A percentile compares a stretch with the other conserved stretches of the same genome.
Conservation (phyloP, 2,113 vertebrate genomes). For the Hystrix cristata region DNA sequence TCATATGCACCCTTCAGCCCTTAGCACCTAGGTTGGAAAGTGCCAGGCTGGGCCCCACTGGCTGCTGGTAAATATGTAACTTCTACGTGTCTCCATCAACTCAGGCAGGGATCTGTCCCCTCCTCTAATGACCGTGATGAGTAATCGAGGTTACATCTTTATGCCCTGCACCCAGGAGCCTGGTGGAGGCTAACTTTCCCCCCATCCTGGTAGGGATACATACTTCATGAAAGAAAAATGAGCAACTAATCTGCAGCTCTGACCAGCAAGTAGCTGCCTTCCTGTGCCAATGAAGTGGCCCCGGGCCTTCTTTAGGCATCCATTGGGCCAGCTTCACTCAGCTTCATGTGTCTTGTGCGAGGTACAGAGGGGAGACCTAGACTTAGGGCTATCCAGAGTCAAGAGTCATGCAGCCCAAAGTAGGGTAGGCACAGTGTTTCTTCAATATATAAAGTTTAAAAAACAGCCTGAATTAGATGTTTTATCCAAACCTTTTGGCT, state of each 20-base stretch:
- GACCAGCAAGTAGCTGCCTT: not conserved
- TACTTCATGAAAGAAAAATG: not conserved
- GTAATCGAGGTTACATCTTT: no score
- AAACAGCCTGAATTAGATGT: not conserved
- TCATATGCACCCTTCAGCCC: not conserved
- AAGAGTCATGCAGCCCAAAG: not conserved
- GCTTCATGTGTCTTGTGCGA: not conserved
- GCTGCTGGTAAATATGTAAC: not conserved
- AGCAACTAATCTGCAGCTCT: not conserved
- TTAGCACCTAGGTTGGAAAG: not conserved
- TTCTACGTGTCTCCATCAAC: not conserved
- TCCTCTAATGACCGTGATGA: not conserved
- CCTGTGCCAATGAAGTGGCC: fast-evolving
- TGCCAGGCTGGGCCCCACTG: not conserved
- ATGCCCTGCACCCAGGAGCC: not conserved
- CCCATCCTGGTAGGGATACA: not conserved
- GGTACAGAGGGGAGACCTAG: not conserved
- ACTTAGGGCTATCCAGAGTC: not conserved
- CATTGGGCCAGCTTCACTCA: not conserved
- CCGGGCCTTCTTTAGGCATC: not conserved
- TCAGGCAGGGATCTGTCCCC: not conserved
- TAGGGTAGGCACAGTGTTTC: not conserved
- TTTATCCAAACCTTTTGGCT: not conserved
- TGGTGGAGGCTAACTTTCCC: not conserved
- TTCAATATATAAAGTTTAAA: not conserved